Evolutionary conservation across 2,888 invertebrate species (phyloP).

Genomic region (Metalampra italica): DNA sequence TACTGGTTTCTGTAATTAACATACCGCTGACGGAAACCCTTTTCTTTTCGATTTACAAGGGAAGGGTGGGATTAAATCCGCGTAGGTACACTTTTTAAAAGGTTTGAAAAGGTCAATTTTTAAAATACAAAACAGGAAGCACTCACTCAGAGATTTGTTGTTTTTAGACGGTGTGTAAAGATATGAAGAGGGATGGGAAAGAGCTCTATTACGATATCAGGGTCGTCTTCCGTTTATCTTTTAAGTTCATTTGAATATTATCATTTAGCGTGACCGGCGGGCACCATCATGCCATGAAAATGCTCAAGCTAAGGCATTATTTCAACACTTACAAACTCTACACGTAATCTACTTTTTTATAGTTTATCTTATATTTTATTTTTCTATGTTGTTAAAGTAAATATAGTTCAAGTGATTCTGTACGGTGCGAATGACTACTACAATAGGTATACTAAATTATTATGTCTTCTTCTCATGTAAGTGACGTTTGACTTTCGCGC

Average conservation of each 20-base stretch:
- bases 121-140: background rate
- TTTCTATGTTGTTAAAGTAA: too few species aligned
- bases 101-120: constrained; percentile 20
- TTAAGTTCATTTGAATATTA: constrained; percentile 20
- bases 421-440: too few species aligned
- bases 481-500: too few species aligned
- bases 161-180: constrained; percentile 2
- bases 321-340: background rate
- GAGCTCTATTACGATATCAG: constrained; percentile 10
- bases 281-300: background rate
- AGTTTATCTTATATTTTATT: too few species aligned
- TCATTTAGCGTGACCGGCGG: constrained; percentile 9
- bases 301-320: background rate
- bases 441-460: too few species aligned
- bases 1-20: constrained; percentile 52
- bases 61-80: constrained; percentile 34
- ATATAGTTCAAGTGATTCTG: too few species aligned
- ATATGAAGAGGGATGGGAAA: constrained; percentile 2
- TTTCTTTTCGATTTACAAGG: constrained; percentile 49
- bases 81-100: constrained; percentile 32
- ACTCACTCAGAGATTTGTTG: background rate
- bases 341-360: background rate
- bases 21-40: constrained; percentile 44
- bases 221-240: constrained; percentile 18
- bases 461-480: too few species aligned